Percentiles rank a stretch among this genome's conserved stretches.
Evolutionary conservation across 2,113 vertebrate genomes (phyloP).

Genomic region (Heteronetta atricapilla): DNA sequence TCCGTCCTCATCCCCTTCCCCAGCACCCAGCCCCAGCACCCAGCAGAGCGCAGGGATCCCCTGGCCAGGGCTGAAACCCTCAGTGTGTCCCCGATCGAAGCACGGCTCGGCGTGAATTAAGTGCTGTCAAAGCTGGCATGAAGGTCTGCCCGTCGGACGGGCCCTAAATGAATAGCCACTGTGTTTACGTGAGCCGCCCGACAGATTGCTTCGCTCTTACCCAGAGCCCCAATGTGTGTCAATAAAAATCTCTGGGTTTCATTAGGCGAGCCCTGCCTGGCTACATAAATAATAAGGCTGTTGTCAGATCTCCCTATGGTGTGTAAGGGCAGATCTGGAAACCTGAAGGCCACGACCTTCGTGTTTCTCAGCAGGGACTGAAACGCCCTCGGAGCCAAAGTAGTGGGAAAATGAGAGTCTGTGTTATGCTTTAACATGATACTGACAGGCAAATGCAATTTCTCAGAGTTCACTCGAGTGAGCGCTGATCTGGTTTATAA

Average conservation of each 20-base stretch:
- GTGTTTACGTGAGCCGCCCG: slow-evolving; percentile 1
- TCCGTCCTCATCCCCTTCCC: not conserved
- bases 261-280: slow-evolving; percentile 69
- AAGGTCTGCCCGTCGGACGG: not conserved
- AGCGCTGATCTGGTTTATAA: slow-evolving; percentile 33
- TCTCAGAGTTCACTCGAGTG: not conserved
- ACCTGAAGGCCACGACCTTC: slow-evolving; percentile 80
- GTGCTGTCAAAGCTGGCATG: slow-evolving; percentile 27
- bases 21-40: not conserved
- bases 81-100: not conserved
- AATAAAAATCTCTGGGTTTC: slow-evolving; percentile 66
- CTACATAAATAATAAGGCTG: slow-evolving; percentile 74
- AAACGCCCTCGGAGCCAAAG: slow-evolving; percentile 72
- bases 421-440: slow-evolving; percentile 81
- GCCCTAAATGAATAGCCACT: slow-evolving; percentile 46
- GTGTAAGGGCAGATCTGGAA: slow-evolving; percentile 78
- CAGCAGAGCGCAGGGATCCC: not conserved
- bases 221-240: slow-evolving; percentile 30
- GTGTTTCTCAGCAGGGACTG: slow-evolving; percentile 80
- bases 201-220: not conserved
- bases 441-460: slow-evolving; percentile 82
- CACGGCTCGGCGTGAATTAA: not conserved
- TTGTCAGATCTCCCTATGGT: slow-evolving; percentile 75
- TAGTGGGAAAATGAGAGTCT: slow-evolving; percentile 81
- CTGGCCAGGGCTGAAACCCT: not conserved